A percentile compares a stretch with the other conserved stretches of the same genome.
Evolutionary conservation across 92 coral and sea anemone species (phyloP).

Genomic region (Heliopora coerulea): DNA sequence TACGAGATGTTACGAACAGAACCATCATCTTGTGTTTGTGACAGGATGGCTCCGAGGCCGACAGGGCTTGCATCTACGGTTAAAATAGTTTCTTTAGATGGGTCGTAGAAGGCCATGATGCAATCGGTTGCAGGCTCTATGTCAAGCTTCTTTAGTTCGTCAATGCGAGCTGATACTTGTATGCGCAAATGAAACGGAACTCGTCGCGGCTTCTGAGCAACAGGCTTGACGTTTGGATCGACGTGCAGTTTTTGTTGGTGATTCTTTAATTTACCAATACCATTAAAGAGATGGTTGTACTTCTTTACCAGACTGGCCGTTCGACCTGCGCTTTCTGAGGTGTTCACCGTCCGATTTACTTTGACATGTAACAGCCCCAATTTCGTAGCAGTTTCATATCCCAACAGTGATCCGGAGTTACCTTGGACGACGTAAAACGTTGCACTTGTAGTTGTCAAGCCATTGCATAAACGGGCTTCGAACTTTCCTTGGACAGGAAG

Average conservation of each 20-base stretch:
- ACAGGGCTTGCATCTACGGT: too few species aligned
- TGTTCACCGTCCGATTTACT: conserved; percentile 22
- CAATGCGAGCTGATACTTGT: conserved; percentile 45
- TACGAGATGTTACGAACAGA: too few species aligned
- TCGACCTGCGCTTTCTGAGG: not conserved
- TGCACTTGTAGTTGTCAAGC: not conserved
- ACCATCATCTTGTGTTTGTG: too few species aligned
- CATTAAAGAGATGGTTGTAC: conserved; percentile 49
- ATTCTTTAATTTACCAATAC: conserved; percentile 56
- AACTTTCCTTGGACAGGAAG: conserved; percentile 2
- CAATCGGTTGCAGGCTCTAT: too few species aligned
- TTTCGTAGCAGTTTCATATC: conserved; percentile 36
- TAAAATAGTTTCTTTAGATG: too few species aligned
- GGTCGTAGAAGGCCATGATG: too few species aligned
- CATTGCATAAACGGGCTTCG: not conserved
- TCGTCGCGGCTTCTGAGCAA: conserved; percentile 47
- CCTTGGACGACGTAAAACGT: conserved; percentile 44
- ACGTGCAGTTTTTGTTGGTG: conserved; percentile 46
- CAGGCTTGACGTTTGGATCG: conserved; percentile 50
- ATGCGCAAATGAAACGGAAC: conserved; percentile 51
- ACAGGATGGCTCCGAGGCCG: too few species aligned
- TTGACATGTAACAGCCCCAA: conserved; percentile 35
- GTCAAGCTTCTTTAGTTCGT: conserved; percentile 46
- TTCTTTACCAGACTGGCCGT: conserved; percentile 8
- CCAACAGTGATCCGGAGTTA: conserved; percentile 42